Base-by-base conservation (phyloP, 1,140 invertebrate genomes). In the Zeugodacus cucurbitae region DNA sequence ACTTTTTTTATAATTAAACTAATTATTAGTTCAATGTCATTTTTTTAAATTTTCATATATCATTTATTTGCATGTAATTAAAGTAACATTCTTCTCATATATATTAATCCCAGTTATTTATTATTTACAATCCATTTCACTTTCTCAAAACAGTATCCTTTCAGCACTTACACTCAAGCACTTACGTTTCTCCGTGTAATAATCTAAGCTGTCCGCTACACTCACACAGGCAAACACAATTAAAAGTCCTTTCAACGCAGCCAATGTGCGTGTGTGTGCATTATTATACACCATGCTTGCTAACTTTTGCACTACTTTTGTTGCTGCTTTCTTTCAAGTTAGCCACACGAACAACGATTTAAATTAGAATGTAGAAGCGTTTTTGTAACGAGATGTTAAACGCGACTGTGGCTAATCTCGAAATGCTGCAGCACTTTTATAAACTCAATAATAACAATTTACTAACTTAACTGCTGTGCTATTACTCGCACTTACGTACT, bases 171-270 rank as follows among this genome's bases (percentile, higher is more conserved):
- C 0, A 67, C 48, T 54, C 14, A 11, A 17, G 14, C 88, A 86
- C 88, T 88, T 88, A 88, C 88, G 88, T 70, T 88, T 62, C 37
- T 88, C 88, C 20, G 82, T 86, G 44, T 86, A 88, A 86, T 86
- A 88, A 0, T 88, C 88, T 37, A 88, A 70, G n/a, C 82, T 58
- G 1, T 7, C 4, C 10, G 44, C 62, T 48, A 37, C 59, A 86
- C 64, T 86, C 78, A 70, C 59, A 70, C 59, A 34, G 5, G 26
- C 59, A 37, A 59, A 22, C 44, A 86, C 41, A 54, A 88, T 10
- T 48, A 70, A 88, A 67, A 62, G 78, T 85, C 78, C 78, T 82
- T 82, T 82, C 2, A 82, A 17, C 44, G 34, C 74, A 44, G 74
- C 41, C 11, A 34, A 29, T 54, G 41, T 29, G 41, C 74, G n/a